phyloP scores from a whole-genome alignment of 2,888 invertebrate genomes.

The Himalopsyche anomala region DNA sequence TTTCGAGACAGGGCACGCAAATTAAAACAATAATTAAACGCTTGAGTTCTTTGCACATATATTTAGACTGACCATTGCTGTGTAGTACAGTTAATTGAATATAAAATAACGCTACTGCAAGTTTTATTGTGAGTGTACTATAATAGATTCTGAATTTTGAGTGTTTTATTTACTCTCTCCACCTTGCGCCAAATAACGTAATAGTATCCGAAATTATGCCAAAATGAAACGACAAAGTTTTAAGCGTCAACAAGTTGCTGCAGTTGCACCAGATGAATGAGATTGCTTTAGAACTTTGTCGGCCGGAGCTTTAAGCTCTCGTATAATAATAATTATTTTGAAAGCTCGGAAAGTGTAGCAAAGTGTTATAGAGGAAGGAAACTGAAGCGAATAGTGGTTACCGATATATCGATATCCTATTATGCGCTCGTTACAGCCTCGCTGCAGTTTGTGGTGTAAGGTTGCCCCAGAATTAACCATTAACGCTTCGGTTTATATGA shows the following conservation, averaged over 20 bases:
- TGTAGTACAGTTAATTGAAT: no score
- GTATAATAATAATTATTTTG: slow-evolving; percentile 14
- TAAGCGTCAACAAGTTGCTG: slow-evolving; percentile 26
- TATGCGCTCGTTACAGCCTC: not conserved
- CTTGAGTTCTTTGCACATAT: no score
- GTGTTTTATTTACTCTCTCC: not conserved
- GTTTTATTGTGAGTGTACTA: no score
- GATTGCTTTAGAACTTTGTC: slow-evolving; percentile 4
- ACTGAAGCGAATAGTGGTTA: not conserved
- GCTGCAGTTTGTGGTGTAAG: slow-evolving; percentile 1
- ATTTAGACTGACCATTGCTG: no score
- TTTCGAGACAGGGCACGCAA: no score
- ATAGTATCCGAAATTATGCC: not conserved
- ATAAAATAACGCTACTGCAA: no score
- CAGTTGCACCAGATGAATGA: slow-evolving; percentile 22
- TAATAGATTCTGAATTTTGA: not conserved
- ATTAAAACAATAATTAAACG: no score
- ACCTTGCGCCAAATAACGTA: not conserved
- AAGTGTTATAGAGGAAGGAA: not conserved
- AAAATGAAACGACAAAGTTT: slow-evolving; percentile 29
- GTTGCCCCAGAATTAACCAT: not conserved
- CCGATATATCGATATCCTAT: not conserved
- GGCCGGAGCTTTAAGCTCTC: slow-evolving; percentile 3
- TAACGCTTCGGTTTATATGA: not conserved
- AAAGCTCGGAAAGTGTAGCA: not conserved